Conservation (phyloP, 2,888 invertebrate species). For the Diplazon laetatorius region DNA sequence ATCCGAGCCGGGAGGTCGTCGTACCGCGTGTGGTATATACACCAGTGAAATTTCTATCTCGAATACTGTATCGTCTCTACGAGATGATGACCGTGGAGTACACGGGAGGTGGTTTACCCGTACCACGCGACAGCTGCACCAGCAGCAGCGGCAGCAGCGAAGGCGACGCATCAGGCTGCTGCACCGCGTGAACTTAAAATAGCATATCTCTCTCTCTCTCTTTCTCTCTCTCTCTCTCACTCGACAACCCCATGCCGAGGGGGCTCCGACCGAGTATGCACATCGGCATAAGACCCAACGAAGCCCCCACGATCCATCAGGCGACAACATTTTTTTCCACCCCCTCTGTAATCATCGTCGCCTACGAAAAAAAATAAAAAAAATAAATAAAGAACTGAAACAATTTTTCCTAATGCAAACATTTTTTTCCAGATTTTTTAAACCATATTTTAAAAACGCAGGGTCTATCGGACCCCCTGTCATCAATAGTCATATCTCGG, state of each 20-base stretch:
- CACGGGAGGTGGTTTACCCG: slow-evolving; percentile 79
- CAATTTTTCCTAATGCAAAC: slow-evolving; percentile 40
- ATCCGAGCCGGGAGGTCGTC: slow-evolving; percentile 68
- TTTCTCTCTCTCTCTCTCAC: slow-evolving; percentile 63
- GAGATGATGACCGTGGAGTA: slow-evolving; percentile 75
- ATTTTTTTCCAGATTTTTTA: too few relatives aligned
- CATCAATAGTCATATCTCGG: too few relatives aligned
- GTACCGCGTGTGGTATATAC: slow-evolving; percentile 65
- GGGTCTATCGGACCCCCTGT: too few relatives aligned
- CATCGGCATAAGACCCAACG: slow-evolving; percentile 19
- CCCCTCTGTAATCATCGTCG: slow-evolving; percentile 31
- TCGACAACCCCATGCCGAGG: slow-evolving; percentile 78
- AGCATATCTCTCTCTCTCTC: slow-evolving; percentile 66
- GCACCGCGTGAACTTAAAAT: slow-evolving; percentile 63
- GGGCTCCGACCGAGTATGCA: slow-evolving; percentile 51
- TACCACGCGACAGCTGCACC: slow-evolving; percentile 77
- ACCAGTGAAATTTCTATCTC: slow-evolving; percentile 58
- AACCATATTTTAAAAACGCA: too few relatives aligned
- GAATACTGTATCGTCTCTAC: slow-evolving; percentile 65
- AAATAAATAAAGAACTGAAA: too few relatives aligned
- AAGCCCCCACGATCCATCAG: slow-evolving; percentile 25
- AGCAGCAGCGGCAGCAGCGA: slow-evolving; percentile 69
- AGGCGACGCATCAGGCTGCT: slow-evolving; percentile 69
- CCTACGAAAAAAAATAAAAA: slow-evolving; percentile 45
- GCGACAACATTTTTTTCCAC: slow-evolving; percentile 55